These are phyloP conservation scores for Rhodinocichla rosea DNA, from an alignment of 2,113 vertebrate species.

Conservation along the genomic window DNA sequence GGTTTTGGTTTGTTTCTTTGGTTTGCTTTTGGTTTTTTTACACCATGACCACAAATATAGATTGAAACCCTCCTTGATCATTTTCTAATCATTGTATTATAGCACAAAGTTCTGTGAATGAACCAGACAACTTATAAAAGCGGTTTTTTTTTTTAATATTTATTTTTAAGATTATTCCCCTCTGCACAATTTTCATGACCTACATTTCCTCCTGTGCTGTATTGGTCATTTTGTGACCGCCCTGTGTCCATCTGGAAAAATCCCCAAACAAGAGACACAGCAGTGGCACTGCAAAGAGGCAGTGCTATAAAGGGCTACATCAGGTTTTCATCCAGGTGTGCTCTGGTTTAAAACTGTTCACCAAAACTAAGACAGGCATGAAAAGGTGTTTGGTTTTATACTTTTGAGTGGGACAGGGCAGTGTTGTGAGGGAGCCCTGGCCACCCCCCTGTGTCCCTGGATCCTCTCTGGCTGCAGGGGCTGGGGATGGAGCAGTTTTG, in stretches of 20 bases:
- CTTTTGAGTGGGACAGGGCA: not conserved
- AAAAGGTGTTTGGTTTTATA: not conserved
- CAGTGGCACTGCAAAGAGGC: not conserved
- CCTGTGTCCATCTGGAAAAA: not conserved
- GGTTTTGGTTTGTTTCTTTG: not conserved
- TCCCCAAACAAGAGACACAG: rapidly evolving
- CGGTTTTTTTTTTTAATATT: not conserved
- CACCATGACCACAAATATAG: constrained; percentile 9
- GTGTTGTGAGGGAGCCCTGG: not conserved
- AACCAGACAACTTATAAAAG: not conserved
- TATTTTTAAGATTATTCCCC: not conserved
- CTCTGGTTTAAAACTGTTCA: not conserved
- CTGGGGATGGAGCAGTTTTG: not conserved
- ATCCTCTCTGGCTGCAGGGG: too few species aligned
- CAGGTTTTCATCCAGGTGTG: not conserved
- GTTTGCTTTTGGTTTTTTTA: not conserved
- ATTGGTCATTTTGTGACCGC: not conserved
- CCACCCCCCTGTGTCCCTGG: too few species aligned
- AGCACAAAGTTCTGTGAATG: not conserved
- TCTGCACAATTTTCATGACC: not conserved
- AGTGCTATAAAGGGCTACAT: not conserved
- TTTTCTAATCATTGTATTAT: not conserved
- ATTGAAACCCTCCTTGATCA: not conserved
- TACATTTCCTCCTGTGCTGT: not conserved
- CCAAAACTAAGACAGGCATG: not conserved